phyloP scores from a whole-genome alignment of 2,797 vertebrate species.

The Macropus fuliginosus region DNA sequence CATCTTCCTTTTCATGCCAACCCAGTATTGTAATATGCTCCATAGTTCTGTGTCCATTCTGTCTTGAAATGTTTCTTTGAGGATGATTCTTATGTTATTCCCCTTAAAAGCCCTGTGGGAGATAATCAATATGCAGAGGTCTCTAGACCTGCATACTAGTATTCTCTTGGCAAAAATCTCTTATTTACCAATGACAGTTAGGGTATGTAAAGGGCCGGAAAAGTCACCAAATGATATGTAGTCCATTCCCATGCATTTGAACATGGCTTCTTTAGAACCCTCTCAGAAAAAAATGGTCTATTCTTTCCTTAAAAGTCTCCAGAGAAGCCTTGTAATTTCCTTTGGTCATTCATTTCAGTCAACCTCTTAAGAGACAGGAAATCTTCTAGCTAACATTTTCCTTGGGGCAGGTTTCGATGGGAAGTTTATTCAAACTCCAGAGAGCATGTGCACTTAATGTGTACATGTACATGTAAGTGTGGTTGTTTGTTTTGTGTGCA shows the following conservation, averaged over 20 bases:
- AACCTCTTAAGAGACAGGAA: background rate
- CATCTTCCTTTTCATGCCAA: constrained; percentile 13
- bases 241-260: background rate
- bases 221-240: constrained; percentile 15
- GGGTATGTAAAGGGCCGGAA: background rate
- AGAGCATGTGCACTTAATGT: background rate
- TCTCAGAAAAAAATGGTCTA: background rate
- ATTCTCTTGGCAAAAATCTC: constrained; percentile 1
- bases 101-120: background rate
- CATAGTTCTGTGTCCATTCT: background rate
- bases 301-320: constrained; percentile 10
- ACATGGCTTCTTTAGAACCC: background rate
- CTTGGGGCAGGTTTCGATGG: background rate
- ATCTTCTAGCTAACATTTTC: background rate
- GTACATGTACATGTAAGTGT: background rate
- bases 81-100: constrained; percentile 47
- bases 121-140: background rate
- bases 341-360: background rate
- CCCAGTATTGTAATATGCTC: background rate
- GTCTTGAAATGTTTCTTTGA: constrained; percentile 43
- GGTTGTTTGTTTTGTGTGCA: background rate
- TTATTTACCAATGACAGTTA: constrained; percentile 42
- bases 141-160: background rate
- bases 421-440: background rate
- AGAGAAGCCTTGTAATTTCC: background rate